A percentile compares a stretch with the other conserved stretches of the same genome.
These are phyloP conservation scores for Otolemur crassicaudatus DNA, from an alignment of 2,797 vertebrate genomes.

Conservation along the genomic window DNA sequence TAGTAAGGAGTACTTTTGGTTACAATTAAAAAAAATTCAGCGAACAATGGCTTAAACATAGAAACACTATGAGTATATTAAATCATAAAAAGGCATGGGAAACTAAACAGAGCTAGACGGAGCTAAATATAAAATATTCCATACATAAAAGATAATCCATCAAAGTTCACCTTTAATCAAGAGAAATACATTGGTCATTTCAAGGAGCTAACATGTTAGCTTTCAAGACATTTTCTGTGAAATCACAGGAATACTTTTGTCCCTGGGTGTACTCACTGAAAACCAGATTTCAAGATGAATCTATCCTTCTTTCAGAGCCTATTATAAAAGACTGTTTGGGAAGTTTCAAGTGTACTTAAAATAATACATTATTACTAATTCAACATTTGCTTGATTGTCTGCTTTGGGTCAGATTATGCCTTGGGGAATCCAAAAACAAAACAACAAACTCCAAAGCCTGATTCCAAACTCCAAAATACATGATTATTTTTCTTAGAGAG, in stretches of 20 bases:
- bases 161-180: conserved; percentile 16
- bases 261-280: background rate
- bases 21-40: background rate
- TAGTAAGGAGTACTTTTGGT: background rate
- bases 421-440: conserved; percentile 61
- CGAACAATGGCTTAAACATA: background rate
- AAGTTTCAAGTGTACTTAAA: conserved; percentile 58
- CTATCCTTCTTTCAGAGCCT: conserved; percentile 19
- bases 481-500: background rate
- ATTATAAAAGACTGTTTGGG: background rate
- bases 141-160: background rate
- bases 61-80: background rate
- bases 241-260: background rate
- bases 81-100: background rate
- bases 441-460: background rate
- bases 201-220: background rate
- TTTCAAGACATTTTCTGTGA: background rate
- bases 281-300: conserved; percentile 28
- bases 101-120: background rate
- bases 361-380: conserved; percentile 63
- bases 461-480: background rate
- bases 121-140: background rate
- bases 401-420: conserved; percentile 44
- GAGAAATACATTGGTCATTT: conserved; percentile 12
- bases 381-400: background rate